Base-by-base conservation (phyloP, 2,888 invertebrate genomes). In the Gasteruption jaculator region DNA sequence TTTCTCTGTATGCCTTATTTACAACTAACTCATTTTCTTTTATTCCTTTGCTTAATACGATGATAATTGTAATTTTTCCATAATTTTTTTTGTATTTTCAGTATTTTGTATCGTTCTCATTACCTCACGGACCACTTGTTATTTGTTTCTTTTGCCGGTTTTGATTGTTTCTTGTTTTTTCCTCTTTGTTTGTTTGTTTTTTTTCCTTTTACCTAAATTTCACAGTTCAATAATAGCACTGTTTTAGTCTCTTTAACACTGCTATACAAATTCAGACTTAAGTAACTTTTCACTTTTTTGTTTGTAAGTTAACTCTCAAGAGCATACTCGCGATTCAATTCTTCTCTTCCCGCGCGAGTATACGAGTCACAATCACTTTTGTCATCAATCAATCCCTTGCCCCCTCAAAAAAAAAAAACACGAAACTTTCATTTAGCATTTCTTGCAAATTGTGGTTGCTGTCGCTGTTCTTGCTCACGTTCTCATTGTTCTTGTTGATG, bases 1-100 rank as follows among this genome's bases (percentile, higher is more conserved):
- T 60, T 65, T 56, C 61, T 60, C 61, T 57, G 54, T 61, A 58
- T 54, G 56, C 56, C 58, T 56, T 69, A 69, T 68, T 61, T 69
- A 69, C 69, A 69, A 64, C 63, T 62, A 57, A 56, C 58, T 60
- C 54, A 51, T 56, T 46, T 57, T 56, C 53, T 54, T 48, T n/a
- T n/a, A 6, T 38, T 46, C 38, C 54, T 49, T 56, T 49, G 54
- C 54, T 59, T 58, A 55, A 57, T 60, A 59, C 52, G 56, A 59
- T 51, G 56, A 58, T 58, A 60, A 58, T 56, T 57, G 57, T 54
- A 54, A 50, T 47, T 56, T 54, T 56, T 49, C 37, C 45, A 52
- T 54, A 52, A 50, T 50, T 46, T 39, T 27, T 39, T 46, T 43
- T 39, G 34, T 49, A 46, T 46, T 41, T 52, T 43, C 49, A 53